Evolutionary conservation across 2,888 invertebrate genomes (phyloP), one percentile per base, ranked within the genome.

Genomic region (Erynnis tages): DNA sequence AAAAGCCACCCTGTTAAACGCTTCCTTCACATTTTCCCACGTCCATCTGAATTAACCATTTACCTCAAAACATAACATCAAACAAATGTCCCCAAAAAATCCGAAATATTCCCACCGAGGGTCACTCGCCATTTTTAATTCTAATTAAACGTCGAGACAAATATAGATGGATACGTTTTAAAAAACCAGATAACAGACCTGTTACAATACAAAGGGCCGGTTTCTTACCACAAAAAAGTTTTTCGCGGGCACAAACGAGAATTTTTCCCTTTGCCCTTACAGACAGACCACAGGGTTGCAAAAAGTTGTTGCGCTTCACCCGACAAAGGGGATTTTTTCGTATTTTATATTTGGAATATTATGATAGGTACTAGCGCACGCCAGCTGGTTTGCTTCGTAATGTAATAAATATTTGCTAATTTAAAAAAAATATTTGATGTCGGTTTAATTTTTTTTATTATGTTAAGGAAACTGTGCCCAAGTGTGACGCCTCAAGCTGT

Each of bases 201-300:
- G 65, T 65, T 65, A 79, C 81, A 82, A 65, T 65, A 79, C 81
- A 82, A 82, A 82, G 82, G 81, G 79, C 79, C 85, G 83, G 80
- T 83, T 86, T 87, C 87, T 89, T 85, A 84, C 88, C 88, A 68
- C 87, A 88, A 84, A 87, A 85, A 87, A 85, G 72, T 34, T 84
- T 87, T 82, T 75, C 72, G 69, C 69, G 74, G 69, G 78, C 72
- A 73, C 73, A 71, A 76, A 64, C 80, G 75, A 69, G 76, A 76
- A 83, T 86, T 86, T 87, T 87, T 82, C 82, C 81, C 73, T 75
- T 76, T 74, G 69, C 71, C 76, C 73, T 66, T 72, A 76, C 82
- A 88, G 88, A 88, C 85, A 72, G 75, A 85, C 88, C 88, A 73
- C 87, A 84, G 70, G 69, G 73, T 74, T 80, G 72, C 75, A 82